Evolutionary conservation across 2,888 invertebrate species (phyloP).

Genomic region (Cephus pygmeus): DNA sequence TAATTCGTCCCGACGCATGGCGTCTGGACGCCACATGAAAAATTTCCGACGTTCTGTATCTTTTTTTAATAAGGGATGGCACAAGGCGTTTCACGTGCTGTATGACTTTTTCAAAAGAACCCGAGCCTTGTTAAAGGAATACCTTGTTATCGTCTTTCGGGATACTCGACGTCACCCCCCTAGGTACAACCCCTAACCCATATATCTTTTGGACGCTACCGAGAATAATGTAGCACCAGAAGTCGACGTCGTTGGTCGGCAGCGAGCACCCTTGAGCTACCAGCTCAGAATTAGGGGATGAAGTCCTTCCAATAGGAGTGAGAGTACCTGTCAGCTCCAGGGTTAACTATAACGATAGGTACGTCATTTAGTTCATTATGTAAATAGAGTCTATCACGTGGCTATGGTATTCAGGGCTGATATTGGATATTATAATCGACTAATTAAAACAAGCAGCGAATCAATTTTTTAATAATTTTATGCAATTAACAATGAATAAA

Average conservation of each 20-base stretch:
- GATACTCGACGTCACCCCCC: not conserved
- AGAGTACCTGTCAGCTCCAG: not conserved
- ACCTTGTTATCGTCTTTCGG: not conserved
- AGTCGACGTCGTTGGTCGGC: not conserved
- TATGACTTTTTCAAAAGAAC: not conserved
- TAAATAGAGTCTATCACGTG: not conserved
- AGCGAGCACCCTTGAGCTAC: not conserved
- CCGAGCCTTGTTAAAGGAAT: not conserved
- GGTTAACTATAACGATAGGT: not conserved
- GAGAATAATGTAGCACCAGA: not conserved
- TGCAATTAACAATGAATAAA: not conserved
- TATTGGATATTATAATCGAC: not conserved
- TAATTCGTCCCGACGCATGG: not conserved
- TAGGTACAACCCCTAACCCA: not conserved
- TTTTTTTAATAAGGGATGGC: too few relatives aligned
- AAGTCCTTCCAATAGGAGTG: not conserved
- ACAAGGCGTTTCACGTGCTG: too few relatives aligned
- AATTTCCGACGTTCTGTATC: not conserved
- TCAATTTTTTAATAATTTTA: too few relatives aligned
- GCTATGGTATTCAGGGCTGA: not conserved
- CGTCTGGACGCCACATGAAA: not conserved
- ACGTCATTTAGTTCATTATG: not conserved
- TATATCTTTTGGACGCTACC: not conserved
- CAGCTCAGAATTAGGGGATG: not conserved
- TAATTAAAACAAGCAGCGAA: not conserved